phyloP scores from a whole-genome alignment of 30 jellyfish, hydroid and myxozoan genomes.

The Hydractinia symbiolongicarpus region DNA sequence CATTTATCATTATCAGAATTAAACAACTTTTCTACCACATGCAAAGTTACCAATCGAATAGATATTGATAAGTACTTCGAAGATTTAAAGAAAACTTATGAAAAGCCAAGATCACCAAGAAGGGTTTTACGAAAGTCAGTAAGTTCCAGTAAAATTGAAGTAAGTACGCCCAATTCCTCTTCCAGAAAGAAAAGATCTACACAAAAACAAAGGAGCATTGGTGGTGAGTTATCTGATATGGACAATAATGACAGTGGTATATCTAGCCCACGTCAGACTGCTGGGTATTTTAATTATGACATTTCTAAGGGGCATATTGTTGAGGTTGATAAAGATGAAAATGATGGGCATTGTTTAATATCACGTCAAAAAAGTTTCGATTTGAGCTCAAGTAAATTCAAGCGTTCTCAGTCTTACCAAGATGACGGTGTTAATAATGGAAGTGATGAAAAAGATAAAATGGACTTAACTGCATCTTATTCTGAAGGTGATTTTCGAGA shows the following conservation, averaged over 20 bases:
- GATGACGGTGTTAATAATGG: background rate
- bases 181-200: background rate
- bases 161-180: background rate
- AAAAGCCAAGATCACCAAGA: conserved; percentile 21
- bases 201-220: conserved; percentile 26
- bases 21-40: conserved; percentile 18
- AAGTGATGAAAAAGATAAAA: conserved; percentile 10
- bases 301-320: conserved; percentile 7
- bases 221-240: background rate
- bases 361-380: conserved; percentile 33
- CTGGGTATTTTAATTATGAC: conserved; percentile 17
- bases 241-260: background rate
- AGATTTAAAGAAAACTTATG: conserved; percentile 3
- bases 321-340: conserved; percentile 18
- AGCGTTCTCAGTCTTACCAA: background rate
- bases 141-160: conserved; percentile 29
- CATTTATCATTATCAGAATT: conserved; percentile 7
- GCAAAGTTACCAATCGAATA: conserved; percentile 27
- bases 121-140: conserved; percentile 17
- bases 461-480: conserved; percentile 21
- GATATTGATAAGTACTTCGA: conserved; percentile 32
- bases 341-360: background rate
- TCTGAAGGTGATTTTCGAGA: conserved; percentile 33
- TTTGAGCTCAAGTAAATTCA: conserved; percentile 13
- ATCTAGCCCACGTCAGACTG: conserved; percentile 22